Base-by-base conservation (phyloP, 2,797 vertebrate genomes). In the Fistularia tabacaria region DNA sequence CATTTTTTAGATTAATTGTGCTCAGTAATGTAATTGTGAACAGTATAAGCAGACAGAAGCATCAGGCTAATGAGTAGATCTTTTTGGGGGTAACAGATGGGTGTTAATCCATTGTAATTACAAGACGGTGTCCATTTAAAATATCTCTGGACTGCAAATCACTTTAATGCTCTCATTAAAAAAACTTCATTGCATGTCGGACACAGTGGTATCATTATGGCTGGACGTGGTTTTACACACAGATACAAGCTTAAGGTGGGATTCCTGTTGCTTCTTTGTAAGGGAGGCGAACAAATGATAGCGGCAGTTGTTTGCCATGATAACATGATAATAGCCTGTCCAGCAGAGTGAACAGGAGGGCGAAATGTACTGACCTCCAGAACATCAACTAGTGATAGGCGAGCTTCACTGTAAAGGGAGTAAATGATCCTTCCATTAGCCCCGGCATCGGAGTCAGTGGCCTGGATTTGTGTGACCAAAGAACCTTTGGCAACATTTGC, bases 391-490 rank as follows among this genome's bases (percentile, higher is more conserved):
- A 91, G 83, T 44, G 93, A 82, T 7, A 93, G 87, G 42, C 93
- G 92, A 3, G 93, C 76, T 0, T 95, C 92, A 2, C 90, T 92
- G 64, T 97, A 96, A 46, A 98, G 91, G 0, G 95, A 97, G 69
- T 98, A 99, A 66, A 90, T 93, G 62, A 99, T 92, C 64, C 94
- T 90, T 54, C 95, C 95, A 71, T 98, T 98, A 51, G 80, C 86
- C 14, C 95, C 95, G 49, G 94, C 91, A 47, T 99, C 97, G 0
- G 92, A 90, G 57, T 99, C 97, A 0, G 92, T 92, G 69, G 96
- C 96, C 78, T 98, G 89, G 38, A 98, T 93, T 77, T 97, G 96
- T 44, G 97, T 96, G 66, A 98, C 91, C 0, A 95, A 92, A 5
- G 90, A 93, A 54, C 94, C 95, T 84, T 92, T 96, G 57, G 90